phyloP scores from a whole-genome alignment of 2,888 invertebrate species.

The Lasioglossum calceatum region DNA sequence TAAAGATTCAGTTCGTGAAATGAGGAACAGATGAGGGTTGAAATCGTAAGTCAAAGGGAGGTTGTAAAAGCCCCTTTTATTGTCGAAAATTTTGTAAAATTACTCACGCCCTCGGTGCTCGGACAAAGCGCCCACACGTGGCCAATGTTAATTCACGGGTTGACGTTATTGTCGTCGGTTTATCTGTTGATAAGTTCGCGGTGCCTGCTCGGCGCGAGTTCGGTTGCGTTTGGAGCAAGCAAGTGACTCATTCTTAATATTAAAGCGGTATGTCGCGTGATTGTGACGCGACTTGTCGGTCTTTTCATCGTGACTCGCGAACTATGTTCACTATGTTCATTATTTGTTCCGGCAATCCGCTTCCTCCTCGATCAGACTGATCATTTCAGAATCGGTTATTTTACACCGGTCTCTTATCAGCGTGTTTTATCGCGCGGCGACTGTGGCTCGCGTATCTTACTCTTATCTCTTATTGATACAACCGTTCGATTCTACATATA shows the following conservation, averaged over 20 bases:
- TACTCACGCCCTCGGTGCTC: background rate
- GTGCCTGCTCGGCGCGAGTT: background rate
- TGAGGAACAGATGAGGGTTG: no score
- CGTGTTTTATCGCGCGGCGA: background rate
- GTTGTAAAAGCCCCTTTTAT: background rate
- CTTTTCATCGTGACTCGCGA: background rate
- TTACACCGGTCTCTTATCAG: background rate
- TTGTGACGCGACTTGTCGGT: conserved; percentile 10
- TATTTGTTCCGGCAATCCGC: background rate
- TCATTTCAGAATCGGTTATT: background rate
- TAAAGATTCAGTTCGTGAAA: no score
- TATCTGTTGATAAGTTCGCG: conserved; percentile 42
- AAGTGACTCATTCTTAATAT: conserved; percentile 59
- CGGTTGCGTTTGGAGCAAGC: conserved; percentile 32
- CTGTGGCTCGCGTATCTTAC: background rate
- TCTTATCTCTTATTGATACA: background rate
- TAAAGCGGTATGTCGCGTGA: conserved; percentile 44
- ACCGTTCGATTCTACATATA: background rate
- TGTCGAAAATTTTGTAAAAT: background rate
- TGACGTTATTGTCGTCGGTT: conserved; percentile 15
- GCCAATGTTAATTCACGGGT: conserved; percentile 36
- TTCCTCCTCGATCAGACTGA: background rate
- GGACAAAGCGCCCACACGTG: background rate
- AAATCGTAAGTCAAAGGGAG: no score
- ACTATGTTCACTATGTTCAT: background rate